Evolutionary conservation across 2,113 vertebrate species (phyloP), one percentile per base, ranked within the genome.

Genomic region (Brachionichthys hirsutus): DNA sequence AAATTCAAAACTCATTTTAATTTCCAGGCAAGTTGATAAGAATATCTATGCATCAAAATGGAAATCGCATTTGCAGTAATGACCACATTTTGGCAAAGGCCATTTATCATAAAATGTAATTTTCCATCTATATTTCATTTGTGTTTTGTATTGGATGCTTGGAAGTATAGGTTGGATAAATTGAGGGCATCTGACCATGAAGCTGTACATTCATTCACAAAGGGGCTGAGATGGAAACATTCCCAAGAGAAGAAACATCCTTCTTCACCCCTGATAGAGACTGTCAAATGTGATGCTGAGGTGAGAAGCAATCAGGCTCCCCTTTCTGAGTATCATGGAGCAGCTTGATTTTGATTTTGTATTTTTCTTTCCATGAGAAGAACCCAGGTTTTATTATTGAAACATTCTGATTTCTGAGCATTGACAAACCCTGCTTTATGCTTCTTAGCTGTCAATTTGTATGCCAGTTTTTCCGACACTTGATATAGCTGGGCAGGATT

Each of bases 1-100:
- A 86, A 89, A 86, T 88, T 82, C 56, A 83, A 43, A 88, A 74
- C 85, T 88, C 81, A 89, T 91, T 88, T 87, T 73, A 75, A 85
- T 80, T 58, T 46, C 64, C 66, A 44, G 61, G 55, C 58, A 19
- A 75, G 70, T 73, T 18, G 68, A 82, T 80, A 79, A 79, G 75
- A 81, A 74, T 54, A 83, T 81, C 83, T 76, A 87, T 86, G 81
- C 68, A 78, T 87, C 81, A 84, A 85, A 81, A 78, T 68, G 81
- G 77, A 69, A 70, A 62, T 70, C 47, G 63, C 73, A 66, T 70
- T 70, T 45, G 56, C 65, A 4, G 70, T 85, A 87, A 88, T 83
- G 71, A 77, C 58, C 52, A 62, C 78, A 64, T 78, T 79, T 81
- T 65, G 62, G 18, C 54, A 50, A 58, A 78, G 53, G 60, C 54